Base-by-base conservation (phyloP, 2,797 vertebrate species). In the Lycodopsis pacificus region DNA sequence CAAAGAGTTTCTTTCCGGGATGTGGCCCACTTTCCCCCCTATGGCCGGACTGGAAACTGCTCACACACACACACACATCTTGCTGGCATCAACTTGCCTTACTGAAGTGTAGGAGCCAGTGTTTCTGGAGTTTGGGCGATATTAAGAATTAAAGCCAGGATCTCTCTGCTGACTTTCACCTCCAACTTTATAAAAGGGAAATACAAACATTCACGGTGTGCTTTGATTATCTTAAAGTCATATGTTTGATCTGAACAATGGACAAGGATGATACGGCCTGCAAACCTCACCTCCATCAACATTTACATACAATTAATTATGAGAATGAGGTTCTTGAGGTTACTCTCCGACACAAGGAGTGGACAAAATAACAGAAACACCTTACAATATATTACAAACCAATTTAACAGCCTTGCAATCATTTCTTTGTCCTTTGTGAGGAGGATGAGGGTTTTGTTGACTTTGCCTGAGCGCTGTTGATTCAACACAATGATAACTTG, bases 191-290 rank as follows among this genome's bases (percentile, higher is more conserved):
- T 32, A 12, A 30, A 22, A 9, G 2, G 19, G 34, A 15, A 64
- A 9, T 12, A 40, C 3, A 44, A 48, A 32, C 30, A 38, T 2
- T 7, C 5, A 12, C 61, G 54, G 15, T 12, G 30, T 13, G 9
- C 34, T 65, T 66, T 85, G 77, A 85, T 86, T 78, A 80, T 78
- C 27, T 48, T 34, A 49, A 75, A 70, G 74, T 68, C 71, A 48
- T 53, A 67, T 49, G 22, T 71, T 74, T 83, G 44, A 82, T 75
- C 68, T 73, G 27, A 66, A 74, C 77, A 83, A 75, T 65, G 48
- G 65, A 78, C 54, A 51, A 10, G 10, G 32, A 38, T 22, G 11
- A 66, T 44, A 25, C 19, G 19, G 19, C 12, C 20, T 44, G 40
- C 78, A 77, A 58, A 80, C 14, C n/a, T 65, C 54, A 11, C 15